Conservation (phyloP, 1,140 invertebrate species). For the Danaus melanippus region DNA sequence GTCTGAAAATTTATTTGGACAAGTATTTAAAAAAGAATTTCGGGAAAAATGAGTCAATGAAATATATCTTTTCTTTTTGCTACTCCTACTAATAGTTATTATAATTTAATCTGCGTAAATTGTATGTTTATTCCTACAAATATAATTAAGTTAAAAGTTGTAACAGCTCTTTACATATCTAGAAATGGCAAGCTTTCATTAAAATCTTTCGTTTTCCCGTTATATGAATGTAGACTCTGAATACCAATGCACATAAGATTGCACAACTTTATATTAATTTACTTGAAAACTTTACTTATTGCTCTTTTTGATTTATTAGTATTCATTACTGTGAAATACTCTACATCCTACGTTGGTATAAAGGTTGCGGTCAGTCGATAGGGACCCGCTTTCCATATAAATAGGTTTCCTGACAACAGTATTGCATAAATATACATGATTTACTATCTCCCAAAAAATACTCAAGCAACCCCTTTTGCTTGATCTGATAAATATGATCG, state of each 20-base stretch:
- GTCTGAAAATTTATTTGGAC: too few species aligned
- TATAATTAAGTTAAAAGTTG: background rate
- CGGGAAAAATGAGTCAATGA: too few species aligned
- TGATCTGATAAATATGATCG: constrained; percentile 13
- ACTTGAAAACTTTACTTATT: constrained; percentile 53
- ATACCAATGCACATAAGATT: constrained; percentile 61
- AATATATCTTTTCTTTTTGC: too few species aligned
- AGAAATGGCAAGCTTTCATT: constrained; percentile 53
- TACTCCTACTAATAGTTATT: too few species aligned
- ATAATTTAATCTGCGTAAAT: too few species aligned
- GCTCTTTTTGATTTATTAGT: constrained; percentile 53
- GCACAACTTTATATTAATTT: constrained; percentile 68
- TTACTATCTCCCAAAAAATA: constrained; percentile 22
- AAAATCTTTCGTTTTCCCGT: constrained; percentile 62
- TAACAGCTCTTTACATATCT: constrained; percentile 32
- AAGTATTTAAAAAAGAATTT: too few species aligned
- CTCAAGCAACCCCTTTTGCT: constrained; percentile 19
- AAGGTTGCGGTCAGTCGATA: constrained; percentile 23
- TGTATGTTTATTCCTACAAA: too few species aligned
- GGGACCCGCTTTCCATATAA: constrained; percentile 40
- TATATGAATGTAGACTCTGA: constrained; percentile 53
- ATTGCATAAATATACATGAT: constrained; percentile 32
- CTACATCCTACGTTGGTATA: constrained; percentile 23
- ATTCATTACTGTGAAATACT: constrained; percentile 39
- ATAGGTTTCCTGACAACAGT: constrained; percentile 30